Base-by-base conservation (phyloP, 2,888 invertebrate species). In the Sphecodes monilicornis region DNA sequence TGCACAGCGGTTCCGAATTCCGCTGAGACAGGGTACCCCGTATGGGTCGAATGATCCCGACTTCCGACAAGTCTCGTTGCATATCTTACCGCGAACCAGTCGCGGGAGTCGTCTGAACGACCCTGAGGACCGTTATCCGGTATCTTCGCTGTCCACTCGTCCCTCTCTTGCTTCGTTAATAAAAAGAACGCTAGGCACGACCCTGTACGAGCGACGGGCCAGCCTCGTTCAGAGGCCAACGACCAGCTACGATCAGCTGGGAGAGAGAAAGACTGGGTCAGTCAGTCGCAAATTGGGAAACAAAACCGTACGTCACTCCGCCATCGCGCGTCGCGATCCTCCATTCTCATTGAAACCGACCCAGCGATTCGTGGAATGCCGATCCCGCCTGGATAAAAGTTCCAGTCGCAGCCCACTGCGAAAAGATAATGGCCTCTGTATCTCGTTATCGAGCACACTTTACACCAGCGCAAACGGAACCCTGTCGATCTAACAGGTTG, bases 211-310 rank as follows among this genome's bases (percentile, higher is more conserved):
- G 39, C 46, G 36, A 18, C 71, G 22, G 66, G 66, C 54, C 66
- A 29, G 43, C 57, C 74, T 43, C 54, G 73, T 85, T 85, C 77
- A 73, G 84, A 81, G 88, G 85, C 83, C 90, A 90, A 91, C 85
- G 91, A 89, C 88, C 90, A 89, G 85, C 76, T 32, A 32, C 46
- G 72, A 86, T 82, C 86, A 78, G 80, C 88, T 83, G 90, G 16
- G 18, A 32, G 18, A 16, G 26, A 5, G 57, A 26, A 26, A 76
- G 88, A 91, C 89, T 91, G 84, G 91, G 91, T 91, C 91, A 54
- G 54, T 54, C 89, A 54, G 54, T 54, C 89, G 90, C 82, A 89
- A 91, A 91, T 90, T 76, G 46, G 72, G 29, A 77, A 71, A 57
- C 79, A 71, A 73, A 77, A 75, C 39, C n/a, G 71, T 32, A 57